phyloP scores from a whole-genome alignment of 2,888 invertebrate species.

The Chesias legatella region DNA sequence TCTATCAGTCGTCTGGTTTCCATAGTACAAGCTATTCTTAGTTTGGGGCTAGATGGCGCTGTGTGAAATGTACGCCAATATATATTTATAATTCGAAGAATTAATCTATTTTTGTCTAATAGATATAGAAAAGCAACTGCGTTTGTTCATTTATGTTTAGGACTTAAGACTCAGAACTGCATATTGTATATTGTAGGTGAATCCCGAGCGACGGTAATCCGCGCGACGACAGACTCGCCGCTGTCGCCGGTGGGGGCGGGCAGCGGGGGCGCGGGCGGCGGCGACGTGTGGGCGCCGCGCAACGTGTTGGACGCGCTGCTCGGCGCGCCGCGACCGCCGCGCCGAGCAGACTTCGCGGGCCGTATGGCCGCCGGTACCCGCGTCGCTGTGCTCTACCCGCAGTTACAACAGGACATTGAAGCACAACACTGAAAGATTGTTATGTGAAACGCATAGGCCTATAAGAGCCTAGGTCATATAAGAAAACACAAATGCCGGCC shows the following conservation, averaged over 20 bases:
- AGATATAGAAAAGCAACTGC: neutral
- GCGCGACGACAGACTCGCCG: conserved; percentile 92
- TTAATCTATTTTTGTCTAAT: too few relatives aligned
- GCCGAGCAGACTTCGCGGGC: conserved; percentile 82
- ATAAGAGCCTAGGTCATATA: too few relatives aligned
- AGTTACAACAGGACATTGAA: conserved; percentile 77
- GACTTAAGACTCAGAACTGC: too few relatives aligned
- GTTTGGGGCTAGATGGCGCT: too few relatives aligned
- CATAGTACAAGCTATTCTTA: too few relatives aligned
- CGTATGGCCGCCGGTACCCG: conserved; percentile 83
- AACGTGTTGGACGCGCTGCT: conserved; percentile 78
- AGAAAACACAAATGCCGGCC: too few relatives aligned
- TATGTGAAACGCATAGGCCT: too few relatives aligned
- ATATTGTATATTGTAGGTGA: conserved; percentile 48
- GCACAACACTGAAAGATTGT: conserved; percentile 40
- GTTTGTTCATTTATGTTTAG: too few relatives aligned
- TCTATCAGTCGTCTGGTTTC: too few relatives aligned
- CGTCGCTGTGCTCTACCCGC: conserved; percentile 87
- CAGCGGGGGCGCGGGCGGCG: conserved; percentile 40
- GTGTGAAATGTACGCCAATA: too few relatives aligned
- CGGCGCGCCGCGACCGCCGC: conserved; percentile 72
- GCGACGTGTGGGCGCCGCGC: conserved; percentile 68
- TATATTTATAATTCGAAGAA: too few relatives aligned
- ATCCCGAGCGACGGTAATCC: conserved; percentile 65
- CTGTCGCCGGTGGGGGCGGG: conserved; percentile 87